phyloP scores from a whole-genome alignment of 2,888 invertebrate species.

The Melikaiella ostensackeni region DNA sequence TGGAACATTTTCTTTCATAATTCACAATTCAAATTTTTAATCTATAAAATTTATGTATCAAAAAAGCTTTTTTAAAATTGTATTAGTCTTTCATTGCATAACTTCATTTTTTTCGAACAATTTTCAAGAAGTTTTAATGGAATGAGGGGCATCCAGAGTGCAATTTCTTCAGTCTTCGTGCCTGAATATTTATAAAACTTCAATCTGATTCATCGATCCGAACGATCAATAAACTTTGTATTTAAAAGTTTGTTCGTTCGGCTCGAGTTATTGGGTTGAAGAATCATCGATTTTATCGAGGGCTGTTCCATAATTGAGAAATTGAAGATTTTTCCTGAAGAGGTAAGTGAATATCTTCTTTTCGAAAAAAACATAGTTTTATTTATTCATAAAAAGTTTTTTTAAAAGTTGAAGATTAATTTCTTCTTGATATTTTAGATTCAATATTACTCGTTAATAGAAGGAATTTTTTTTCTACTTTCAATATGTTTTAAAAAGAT shows the following conservation, averaged over 20 bases:
- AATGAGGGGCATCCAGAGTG: neutral
- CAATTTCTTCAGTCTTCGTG: conserved; percentile 47
- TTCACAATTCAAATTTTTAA: too few relatives aligned
- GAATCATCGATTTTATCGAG: conserved; percentile 15
- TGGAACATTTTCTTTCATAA: too few relatives aligned
- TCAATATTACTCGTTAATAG: neutral
- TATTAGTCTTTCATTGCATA: too few relatives aligned
- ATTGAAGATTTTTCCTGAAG: neutral
- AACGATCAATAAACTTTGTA: conserved; percentile 76
- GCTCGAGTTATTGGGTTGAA: conserved; percentile 75
- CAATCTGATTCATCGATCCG: conserved; percentile 74
- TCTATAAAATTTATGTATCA: too few relatives aligned
- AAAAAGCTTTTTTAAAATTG: too few relatives aligned
- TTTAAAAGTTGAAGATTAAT: neutral
- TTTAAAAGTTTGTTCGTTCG: conserved; percentile 76
- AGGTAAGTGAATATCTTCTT: neutral
- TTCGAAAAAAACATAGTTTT: too few relatives aligned
- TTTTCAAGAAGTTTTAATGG: neutral
- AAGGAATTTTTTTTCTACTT: neutral
- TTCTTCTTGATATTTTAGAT: neutral
- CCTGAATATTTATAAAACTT: conserved; percentile 24
- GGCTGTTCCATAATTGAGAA: neutral
- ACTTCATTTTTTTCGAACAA: too few relatives aligned
- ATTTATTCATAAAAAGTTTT: too few relatives aligned
- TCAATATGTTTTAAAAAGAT: neutral